These are phyloP conservation scores for Gasteruption jaculator DNA, from an alignment of 2,888 invertebrate species.

Conservation along the genomic window DNA sequence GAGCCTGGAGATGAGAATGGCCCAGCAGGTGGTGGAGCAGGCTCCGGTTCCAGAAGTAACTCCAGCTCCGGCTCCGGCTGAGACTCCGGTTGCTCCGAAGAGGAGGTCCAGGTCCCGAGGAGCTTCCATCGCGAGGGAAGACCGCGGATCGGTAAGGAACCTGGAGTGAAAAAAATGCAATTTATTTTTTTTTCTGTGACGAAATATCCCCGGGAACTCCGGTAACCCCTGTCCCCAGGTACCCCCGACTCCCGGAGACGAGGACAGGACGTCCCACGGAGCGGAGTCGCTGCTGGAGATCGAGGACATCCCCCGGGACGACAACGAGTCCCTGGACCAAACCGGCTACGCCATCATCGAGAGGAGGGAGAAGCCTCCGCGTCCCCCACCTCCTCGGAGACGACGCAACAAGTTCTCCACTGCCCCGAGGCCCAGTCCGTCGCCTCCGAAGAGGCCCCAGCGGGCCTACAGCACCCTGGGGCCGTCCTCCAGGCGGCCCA, in stretches of 20 bases:
- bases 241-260: too few species aligned
- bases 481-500: conserved; percentile 53
- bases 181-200: too few species aligned
- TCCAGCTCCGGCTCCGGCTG: conserved; percentile 11
- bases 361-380: conserved; percentile 60
- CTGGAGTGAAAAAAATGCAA: too few species aligned
- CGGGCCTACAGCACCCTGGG: conserved; percentile 61
- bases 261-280: conserved; percentile 68
- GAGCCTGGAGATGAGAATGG: neutral
- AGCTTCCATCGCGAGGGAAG: conserved; percentile 43
- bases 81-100: conserved; percentile 57
- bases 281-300: conserved; percentile 61
- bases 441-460: conserved; percentile 58
- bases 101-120: conserved; percentile 56
- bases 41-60: neutral
- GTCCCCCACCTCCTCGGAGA: conserved; percentile 61
- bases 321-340: conserved; percentile 46
- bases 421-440: conserved; percentile 55
- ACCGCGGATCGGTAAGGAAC: too few species aligned
- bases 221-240: conserved; percentile 51
- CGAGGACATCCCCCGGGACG: conserved; percentile 48
- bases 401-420: conserved; percentile 64
- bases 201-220: too few species aligned
- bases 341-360: conserved; percentile 76
- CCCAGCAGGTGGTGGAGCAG: neutral